Percentiles rank a stretch among this genome's conserved stretches.
Evolutionary conservation across 2,113 vertebrate species (phyloP).

Genomic region (Prochilodus magdalenae): DNA sequence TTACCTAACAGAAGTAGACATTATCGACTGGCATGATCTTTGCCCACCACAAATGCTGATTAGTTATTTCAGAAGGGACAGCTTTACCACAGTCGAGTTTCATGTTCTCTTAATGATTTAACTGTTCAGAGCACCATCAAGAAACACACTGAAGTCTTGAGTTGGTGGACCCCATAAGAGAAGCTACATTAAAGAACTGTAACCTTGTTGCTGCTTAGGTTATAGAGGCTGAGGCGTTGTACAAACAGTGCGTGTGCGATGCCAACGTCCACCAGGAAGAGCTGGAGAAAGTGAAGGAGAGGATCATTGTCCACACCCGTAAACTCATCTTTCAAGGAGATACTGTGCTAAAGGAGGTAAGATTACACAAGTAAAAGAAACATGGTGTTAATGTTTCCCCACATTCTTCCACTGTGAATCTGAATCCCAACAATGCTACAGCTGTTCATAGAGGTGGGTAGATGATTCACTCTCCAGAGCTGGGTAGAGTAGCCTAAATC

Average conservation of each 20-base stretch:
- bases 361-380: constrained; percentile 16
- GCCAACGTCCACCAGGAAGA: constrained; percentile 81
- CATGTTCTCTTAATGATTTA: neutral
- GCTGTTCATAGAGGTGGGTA: too few relatives aligned
- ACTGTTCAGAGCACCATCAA: neutral
- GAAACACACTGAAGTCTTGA: neutral
- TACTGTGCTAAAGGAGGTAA: constrained; percentile 86
- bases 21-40: too few relatives aligned
- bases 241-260: constrained; percentile 79
- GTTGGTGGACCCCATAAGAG: neutral
- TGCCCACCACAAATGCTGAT: too few relatives aligned
- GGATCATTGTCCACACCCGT: constrained; percentile 85
- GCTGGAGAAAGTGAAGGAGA: constrained; percentile 82
- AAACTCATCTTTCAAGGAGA: constrained; percentile 93
- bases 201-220: constrained; percentile 67
- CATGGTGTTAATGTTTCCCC: too few relatives aligned
- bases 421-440: too few relatives aligned
- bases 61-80: too few relatives aligned
- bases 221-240: constrained; percentile 78
- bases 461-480: too few relatives aligned
- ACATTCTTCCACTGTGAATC: too few relatives aligned
- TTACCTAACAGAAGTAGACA: too few relatives aligned
- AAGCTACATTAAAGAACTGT: neutral
- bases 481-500: too few relatives aligned
- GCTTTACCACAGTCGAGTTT: neutral